A percentile compares a stretch with the other conserved stretches of the same genome.
Evolutionary conservation across 2,797 vertebrate species (phyloP).

Genomic region (Helarctos malayanus): DNA sequence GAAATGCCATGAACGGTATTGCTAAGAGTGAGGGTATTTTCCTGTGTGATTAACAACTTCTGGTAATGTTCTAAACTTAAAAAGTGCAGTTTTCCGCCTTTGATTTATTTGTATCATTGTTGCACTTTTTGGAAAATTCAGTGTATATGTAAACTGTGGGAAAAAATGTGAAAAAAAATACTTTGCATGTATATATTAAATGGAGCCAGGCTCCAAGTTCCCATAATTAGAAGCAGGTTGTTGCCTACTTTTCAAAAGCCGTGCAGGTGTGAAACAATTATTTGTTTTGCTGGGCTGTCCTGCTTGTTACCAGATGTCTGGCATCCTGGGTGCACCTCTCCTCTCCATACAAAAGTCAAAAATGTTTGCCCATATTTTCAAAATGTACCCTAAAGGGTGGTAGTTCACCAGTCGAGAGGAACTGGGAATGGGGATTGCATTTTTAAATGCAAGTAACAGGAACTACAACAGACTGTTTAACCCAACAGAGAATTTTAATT

Average conservation of each 20-base stretch:
- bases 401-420: not conserved
- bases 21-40: not conserved
- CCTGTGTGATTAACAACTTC: not conserved
- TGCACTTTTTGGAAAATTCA: not conserved
- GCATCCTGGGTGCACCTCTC: not conserved
- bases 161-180: not conserved
- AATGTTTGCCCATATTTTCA: not conserved
- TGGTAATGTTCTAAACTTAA: not conserved
- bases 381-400: not conserved
- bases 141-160: constrained; percentile 17
- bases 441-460: not conserved
- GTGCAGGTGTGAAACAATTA: not conserved
- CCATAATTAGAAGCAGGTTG: not conserved
- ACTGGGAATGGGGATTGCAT: not conserved
- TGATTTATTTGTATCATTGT: constrained; percentile 6
- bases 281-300: not conserved
- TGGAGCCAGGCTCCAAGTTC: not conserved
- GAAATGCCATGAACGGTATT: not conserved
- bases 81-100: not conserved
- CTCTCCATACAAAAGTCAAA: not conserved
- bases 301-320: not conserved
- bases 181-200: not conserved
- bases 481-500: not conserved
- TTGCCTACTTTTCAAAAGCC: not conserved
- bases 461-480: not conserved